Evolutionary conservation across 2,888 invertebrate genomes (phyloP).

Genomic region (Perithous albicinctus): DNA sequence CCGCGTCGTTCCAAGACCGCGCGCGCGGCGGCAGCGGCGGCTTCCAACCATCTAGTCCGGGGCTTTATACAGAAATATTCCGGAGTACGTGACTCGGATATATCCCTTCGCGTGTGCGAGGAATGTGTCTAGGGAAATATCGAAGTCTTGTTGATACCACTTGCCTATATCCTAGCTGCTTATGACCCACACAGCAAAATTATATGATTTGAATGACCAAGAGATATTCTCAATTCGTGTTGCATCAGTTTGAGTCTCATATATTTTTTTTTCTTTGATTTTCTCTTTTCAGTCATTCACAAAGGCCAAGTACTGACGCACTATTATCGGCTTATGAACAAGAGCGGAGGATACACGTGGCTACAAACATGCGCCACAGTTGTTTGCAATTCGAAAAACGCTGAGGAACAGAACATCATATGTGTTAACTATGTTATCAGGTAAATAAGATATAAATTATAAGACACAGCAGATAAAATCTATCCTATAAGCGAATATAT

Average conservation of each 20-base stretch:
- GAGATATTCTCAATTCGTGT: constrained; percentile 91
- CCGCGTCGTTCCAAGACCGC: constrained; percentile 47
- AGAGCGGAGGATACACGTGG: constrained; percentile 98
- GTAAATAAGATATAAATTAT: constrained; percentile 85
- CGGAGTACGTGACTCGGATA: constrained; percentile 60
- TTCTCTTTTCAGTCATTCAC: constrained; percentile 91
- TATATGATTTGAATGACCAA: neutral
- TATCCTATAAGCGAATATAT: too few species aligned
- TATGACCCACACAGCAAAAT: neutral
- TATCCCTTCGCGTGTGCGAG: constrained; percentile 12
- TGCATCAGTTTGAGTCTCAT: constrained; percentile 85
- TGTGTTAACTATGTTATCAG: constrained; percentile 99
- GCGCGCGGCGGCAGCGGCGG: constrained; percentile 50
- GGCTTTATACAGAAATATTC: constrained; percentile 64
- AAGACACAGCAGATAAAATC: neutral
- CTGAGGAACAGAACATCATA: constrained; percentile 98
- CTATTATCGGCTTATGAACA: constrained; percentile 98
- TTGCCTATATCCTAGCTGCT: constrained; percentile 83
- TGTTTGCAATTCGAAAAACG: constrained; percentile 97
- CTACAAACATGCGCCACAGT: constrained; percentile 98
- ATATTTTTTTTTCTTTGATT: neutral
- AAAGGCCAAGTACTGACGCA: constrained; percentile 98
- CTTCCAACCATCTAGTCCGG: constrained; percentile 48
- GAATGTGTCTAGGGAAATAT: constrained; percentile 62
- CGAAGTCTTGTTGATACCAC: constrained; percentile 32